Evolutionary conservation across 2,113 vertebrate genomes (phyloP), one percentile per base, ranked within the genome.

Genomic region (Sebastes fasciatus): DNA sequence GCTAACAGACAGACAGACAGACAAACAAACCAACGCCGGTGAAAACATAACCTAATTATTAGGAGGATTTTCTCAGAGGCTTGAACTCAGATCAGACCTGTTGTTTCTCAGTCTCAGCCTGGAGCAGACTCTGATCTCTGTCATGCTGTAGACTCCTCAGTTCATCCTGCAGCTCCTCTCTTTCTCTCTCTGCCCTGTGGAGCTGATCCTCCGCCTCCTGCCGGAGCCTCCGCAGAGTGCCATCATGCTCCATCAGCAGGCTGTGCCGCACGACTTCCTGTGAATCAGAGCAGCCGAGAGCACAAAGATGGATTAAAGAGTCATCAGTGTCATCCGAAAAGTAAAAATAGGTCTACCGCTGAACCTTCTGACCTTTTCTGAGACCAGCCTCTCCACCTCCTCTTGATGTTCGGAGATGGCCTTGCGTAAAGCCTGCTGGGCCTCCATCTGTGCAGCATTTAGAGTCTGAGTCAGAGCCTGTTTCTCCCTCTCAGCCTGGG

Each of bases 61-160:
- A 42, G 4, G 4, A 42, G 26, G 16, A n/a, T 70, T n/a, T 45
- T 19, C 17, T 21, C 16, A 46, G 69, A 60, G 43, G 45, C 26
- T 17, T 8, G 6, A 14, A 61, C 13, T 9, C 4, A 0, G 0
- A 8, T 5, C 89, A 0, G 23, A 98, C 98, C 97, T 98, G 97
- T 86, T 98, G 98, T 87, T 97, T 98, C 90, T 99, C 97, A 0
- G 92, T 96, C 93, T 97, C 97, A 0, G 97, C 97, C 92, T 96
- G 95, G 40, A 98, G 91, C 58, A 98, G 95, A 86, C 94, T 89
- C 88, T 97, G 96, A 2, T 97, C 97, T 0, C 95, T 90, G 63
- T 97, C 95, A 9, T 94, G 96, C 91, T 96, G 97, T 51, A 97
- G 85, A 1, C 92, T 85, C 0, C 94, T 86, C 1, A 97, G 89